Conservation (phyloP, 2,113 vertebrate genomes). For the Scophthalmus maximus region DNA sequence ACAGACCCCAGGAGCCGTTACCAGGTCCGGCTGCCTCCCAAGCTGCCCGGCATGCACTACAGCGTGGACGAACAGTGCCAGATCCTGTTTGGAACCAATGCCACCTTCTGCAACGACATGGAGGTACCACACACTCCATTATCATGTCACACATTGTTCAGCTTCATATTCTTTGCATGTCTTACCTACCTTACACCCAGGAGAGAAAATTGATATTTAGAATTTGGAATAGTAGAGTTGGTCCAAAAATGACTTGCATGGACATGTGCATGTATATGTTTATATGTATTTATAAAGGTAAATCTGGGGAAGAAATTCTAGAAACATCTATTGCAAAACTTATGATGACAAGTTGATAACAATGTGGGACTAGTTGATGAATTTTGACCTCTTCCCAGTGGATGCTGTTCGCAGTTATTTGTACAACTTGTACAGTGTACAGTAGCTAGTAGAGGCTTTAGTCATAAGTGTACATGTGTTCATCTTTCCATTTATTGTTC, state of each 20-base stretch:
- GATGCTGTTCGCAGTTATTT: background rate
- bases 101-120: constrained; percentile 97
- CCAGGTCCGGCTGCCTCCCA: constrained; percentile 88
- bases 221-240: too few species aligned
- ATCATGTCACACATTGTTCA: background rate
- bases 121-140: constrained; percentile 82
- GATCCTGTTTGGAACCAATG: constrained; percentile 96
- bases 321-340: too few species aligned
- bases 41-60: constrained; percentile 98
- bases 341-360: background rate
- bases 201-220: too few species aligned
- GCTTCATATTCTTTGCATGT: too few species aligned
- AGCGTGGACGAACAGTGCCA: constrained; percentile 96
- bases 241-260: too few species aligned
- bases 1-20: constrained; percentile 91
- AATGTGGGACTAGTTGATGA: background rate
- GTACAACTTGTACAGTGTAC: background rate
- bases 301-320: background rate
- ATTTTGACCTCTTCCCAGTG: background rate
- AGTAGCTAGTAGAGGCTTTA: background rate
- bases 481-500: background rate
- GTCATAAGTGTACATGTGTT: background rate
- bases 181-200: too few species aligned
- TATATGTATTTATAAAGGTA: background rate
- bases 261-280: too few species aligned